Conservation (phyloP, 1,140 invertebrate genomes). For the Drosophila bocqueti region DNA sequence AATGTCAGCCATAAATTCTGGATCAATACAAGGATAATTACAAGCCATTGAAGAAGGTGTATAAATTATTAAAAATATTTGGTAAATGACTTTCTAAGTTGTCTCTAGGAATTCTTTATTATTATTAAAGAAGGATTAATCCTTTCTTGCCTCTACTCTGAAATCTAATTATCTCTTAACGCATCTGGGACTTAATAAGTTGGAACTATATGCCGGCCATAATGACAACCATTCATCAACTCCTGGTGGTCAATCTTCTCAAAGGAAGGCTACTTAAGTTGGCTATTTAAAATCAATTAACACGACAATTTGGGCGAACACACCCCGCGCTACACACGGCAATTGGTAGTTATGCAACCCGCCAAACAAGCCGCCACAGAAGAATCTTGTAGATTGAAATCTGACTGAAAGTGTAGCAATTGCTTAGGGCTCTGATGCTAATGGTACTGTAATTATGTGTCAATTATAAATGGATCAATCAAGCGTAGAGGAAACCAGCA, state of each 20-base stretch:
- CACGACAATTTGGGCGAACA: conserved; percentile 58
- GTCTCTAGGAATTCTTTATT: background rate
- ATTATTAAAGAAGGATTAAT: background rate
- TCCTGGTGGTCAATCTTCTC: conserved; percentile 33
- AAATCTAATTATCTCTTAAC: background rate
- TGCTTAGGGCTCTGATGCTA: conserved; percentile 60
- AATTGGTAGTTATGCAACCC: conserved; percentile 54
- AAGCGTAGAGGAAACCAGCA: conserved; percentile 9
- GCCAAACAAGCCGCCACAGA: conserved; percentile 17
- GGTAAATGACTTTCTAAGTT: no score
- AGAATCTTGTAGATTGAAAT: conserved; percentile 38
- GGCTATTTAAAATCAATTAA: conserved; percentile 79
- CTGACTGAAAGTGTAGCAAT: conserved; percentile 64
- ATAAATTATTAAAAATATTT: background rate
- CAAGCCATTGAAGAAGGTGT: background rate
- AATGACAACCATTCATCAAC: conserved; percentile 25
- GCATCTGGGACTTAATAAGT: background rate
- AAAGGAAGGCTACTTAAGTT: conserved; percentile 38
- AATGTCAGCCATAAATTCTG: conserved; percentile 26
- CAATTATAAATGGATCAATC: conserved; percentile 79
- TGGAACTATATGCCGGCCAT: conserved; percentile 1
- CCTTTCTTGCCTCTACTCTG: background rate
- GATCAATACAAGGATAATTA: conserved; percentile 30
- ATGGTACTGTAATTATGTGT: conserved; percentile 62
- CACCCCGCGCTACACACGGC: conserved; percentile 42